A percentile compares a stretch with the other conserved stretches of the same genome.
These are phyloP conservation scores for Bubalus kerabau DNA, from an alignment of 2,113 vertebrate genomes.

Conservation along the genomic window DNA sequence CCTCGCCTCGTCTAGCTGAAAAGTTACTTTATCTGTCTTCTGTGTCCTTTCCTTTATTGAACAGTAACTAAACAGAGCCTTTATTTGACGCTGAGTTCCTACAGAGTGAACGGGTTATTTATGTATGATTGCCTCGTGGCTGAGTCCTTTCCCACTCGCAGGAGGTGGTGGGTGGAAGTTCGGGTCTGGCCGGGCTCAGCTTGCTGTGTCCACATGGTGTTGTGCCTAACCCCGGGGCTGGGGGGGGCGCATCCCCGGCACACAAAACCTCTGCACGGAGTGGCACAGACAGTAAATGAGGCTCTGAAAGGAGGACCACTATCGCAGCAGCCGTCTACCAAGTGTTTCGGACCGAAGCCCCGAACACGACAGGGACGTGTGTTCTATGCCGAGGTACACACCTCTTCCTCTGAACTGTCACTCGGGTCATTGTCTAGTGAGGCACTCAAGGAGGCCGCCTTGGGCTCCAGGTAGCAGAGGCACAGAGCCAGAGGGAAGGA, in stretches of 20 bases:
- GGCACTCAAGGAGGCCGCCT: constrained; percentile 96
- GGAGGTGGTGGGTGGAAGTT: not conserved
- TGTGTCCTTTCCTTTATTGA: not conserved
- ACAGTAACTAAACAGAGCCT: not conserved
- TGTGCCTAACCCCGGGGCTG: constrained; percentile 85
- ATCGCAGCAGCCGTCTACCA: constrained; percentile 85
- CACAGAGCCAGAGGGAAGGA: constrained; percentile 99
- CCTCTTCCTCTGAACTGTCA: constrained; percentile 99
- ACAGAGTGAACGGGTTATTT: not conserved
- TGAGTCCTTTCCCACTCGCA: not conserved
- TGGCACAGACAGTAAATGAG: constrained; percentile 91
- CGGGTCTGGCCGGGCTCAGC: not conserved
- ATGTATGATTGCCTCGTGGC: not conserved
- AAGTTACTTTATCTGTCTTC: not conserved
- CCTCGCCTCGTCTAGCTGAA: not conserved
- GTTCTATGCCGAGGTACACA: constrained; percentile 89
- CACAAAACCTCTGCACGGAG: constrained; percentile 70
- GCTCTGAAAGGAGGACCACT: constrained; percentile 94
- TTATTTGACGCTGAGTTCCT: not conserved
- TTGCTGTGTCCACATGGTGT: constrained; percentile 73
- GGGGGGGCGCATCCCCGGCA: constrained; percentile 63
- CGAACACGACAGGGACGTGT: constrained; percentile 83
- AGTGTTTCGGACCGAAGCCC: constrained; percentile 86
- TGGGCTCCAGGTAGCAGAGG: constrained; percentile 99
- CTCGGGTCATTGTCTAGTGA: constrained; percentile 97